These are phyloP conservation scores for Cepaea nemoralis DNA, from an alignment of 1,140 invertebrate species.

Conservation along the genomic window DNA sequence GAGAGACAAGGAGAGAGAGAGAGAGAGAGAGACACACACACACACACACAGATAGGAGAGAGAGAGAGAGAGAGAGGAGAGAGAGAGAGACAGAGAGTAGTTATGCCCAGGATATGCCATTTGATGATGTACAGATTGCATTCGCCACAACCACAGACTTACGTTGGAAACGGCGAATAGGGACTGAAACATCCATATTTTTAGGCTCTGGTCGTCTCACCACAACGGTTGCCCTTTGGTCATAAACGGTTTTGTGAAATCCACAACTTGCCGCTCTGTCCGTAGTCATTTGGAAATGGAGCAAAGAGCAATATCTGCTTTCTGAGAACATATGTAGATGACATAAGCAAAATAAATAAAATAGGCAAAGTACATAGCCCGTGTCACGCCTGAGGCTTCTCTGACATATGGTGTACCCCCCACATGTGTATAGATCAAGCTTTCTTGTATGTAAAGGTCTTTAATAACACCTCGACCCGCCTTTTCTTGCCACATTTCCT, in stretches of 20 bases:
- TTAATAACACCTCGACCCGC: too few relatives aligned
- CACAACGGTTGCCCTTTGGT: slow-evolving; percentile 95
- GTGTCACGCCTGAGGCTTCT: neutral
- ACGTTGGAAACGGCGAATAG: slow-evolving; percentile 92
- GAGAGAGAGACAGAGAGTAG: neutral
- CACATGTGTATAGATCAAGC: too few relatives aligned
- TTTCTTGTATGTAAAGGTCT: too few relatives aligned
- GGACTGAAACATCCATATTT: slow-evolving; percentile 92
- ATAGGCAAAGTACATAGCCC: too few relatives aligned
- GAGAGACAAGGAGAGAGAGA: slow-evolving; percentile 16
- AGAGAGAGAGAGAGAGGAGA: neutral
- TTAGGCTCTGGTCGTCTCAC: slow-evolving; percentile 95
- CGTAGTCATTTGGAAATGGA: slow-evolving; percentile 95
- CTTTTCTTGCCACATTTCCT: too few relatives aligned
- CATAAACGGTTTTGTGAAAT: slow-evolving; percentile 97
- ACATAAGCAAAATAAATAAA: too few relatives aligned
- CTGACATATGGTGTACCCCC: neutral
- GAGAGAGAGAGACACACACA: slow-evolving; percentile 20
- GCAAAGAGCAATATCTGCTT: slow-evolving; percentile 96
- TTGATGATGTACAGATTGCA: too few relatives aligned
- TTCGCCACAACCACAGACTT: slow-evolving; percentile 72
- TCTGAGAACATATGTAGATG: too few relatives aligned
- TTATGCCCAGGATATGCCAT: too few relatives aligned
- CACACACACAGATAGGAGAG: slow-evolving; percentile 72
- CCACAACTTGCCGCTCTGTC: slow-evolving; percentile 93